Conservation (phyloP, 2,888 invertebrate species). For the Disparrhopalites patrizii region DNA sequence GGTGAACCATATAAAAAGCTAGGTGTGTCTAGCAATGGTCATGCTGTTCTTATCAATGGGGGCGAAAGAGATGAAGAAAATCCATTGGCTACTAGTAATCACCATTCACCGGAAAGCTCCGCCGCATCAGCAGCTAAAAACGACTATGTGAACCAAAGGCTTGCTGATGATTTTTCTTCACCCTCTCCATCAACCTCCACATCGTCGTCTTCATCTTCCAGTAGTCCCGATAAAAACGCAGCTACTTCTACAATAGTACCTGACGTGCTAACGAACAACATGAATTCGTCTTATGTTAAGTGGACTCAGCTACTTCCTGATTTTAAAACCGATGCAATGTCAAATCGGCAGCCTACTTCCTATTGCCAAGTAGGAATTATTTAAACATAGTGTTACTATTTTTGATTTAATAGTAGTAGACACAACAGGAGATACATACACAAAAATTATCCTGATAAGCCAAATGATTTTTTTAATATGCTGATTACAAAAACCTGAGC, state of each 20-base stretch:
- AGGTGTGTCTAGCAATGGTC: slow-evolving; percentile 33
- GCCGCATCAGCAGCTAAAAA: background rate
- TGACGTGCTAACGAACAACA: slow-evolving; percentile 27
- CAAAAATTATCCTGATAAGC: slow-evolving; percentile 11
- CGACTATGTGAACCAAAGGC: slow-evolving; percentile 7
- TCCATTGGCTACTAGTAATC: background rate
- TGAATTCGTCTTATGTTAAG: slow-evolving; percentile 42
- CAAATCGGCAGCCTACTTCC: slow-evolving; percentile 31
- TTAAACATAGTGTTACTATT: background rate
- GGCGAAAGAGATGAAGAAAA: background rate
- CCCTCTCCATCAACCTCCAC: slow-evolving; percentile 15
- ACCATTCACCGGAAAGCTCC: background rate
- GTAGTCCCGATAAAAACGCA: slow-evolving; percentile 20
- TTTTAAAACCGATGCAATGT: slow-evolving; percentile 39
- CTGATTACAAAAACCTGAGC: slow-evolving; percentile 1
- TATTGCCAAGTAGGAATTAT: slow-evolving; percentile 45
- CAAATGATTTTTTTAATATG: slow-evolving; percentile 9
- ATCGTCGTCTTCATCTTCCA: slow-evolving; percentile 13
- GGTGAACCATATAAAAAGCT: slow-evolving; percentile 33
- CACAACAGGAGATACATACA: no score
- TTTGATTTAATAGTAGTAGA: background rate
- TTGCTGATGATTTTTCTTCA: slow-evolving; percentile 16
- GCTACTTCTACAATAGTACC: slow-evolving; percentile 22
- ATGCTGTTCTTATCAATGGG: slow-evolving; percentile 13
- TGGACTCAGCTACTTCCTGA: slow-evolving; percentile 43